phyloP scores from a whole-genome alignment of 2,888 invertebrate species.

The Dendrolimus houi region DNA sequence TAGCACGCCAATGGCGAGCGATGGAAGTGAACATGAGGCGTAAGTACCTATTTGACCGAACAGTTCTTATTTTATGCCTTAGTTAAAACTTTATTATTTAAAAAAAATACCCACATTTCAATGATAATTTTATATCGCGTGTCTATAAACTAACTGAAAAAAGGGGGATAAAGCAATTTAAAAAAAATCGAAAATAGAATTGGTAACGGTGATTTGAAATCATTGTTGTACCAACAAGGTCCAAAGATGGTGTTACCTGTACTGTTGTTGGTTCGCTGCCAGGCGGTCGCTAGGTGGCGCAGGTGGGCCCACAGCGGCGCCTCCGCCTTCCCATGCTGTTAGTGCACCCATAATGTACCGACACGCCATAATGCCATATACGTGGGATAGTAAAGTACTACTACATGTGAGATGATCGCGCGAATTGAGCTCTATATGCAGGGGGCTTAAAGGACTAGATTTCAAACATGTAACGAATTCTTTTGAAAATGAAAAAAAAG shows the following conservation, averaged over 20 bases:
- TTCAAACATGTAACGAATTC: not conserved
- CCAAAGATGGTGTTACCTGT: conserved; percentile 30
- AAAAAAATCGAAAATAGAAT: too few relatives aligned
- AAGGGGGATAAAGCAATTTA: too few relatives aligned
- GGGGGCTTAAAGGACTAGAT: not conserved
- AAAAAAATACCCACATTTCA: too few relatives aligned
- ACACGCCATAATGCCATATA: conserved; percentile 21
- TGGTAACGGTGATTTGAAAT: too few relatives aligned
- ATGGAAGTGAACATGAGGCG: too few relatives aligned
- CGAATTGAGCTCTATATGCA: conserved; percentile 15
- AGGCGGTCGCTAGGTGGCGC: conserved; percentile 52
- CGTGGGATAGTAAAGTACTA: conserved; percentile 3
- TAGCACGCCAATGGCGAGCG: too few relatives aligned
- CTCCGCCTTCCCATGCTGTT: conserved; percentile 78
- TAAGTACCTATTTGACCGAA: too few relatives aligned
- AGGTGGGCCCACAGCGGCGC: conserved; percentile 68
- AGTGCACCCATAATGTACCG: conserved; percentile 62
- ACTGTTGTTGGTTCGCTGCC: conserved; percentile 32
- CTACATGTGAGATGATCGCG: conserved; percentile 12
- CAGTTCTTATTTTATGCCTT: too few relatives aligned
- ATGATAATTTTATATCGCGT: too few relatives aligned
- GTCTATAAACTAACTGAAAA: too few relatives aligned
- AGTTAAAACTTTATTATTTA: too few relatives aligned
- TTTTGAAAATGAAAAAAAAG: not conserved
- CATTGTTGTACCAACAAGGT: too few relatives aligned